A percentile compares a stretch with the other conserved stretches of the same genome.
These are phyloP conservation scores for Mus pahari DNA, from an alignment of 2,113 vertebrate species.

Conservation along the genomic window DNA sequence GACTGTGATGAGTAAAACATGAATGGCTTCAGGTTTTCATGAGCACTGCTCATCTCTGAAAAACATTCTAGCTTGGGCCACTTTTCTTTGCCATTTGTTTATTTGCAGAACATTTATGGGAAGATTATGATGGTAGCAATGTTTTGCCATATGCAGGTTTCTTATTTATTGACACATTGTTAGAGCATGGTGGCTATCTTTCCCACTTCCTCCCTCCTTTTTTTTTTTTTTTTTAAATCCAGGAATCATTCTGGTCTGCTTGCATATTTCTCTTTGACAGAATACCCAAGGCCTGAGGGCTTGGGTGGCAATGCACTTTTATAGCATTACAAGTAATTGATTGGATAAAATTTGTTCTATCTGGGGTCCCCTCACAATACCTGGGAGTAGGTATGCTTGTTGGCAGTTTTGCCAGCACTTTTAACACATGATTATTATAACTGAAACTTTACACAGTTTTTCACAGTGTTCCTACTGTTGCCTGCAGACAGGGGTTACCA, in stretches of 20 bases:
- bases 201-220: neutral
- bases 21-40: neutral
- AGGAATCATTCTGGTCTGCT: neutral
- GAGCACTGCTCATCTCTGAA: neutral
- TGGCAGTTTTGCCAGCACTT: neutral
- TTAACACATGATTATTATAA: neutral
- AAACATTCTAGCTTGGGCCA: neutral
- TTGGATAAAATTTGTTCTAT: neutral
- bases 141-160: neutral
- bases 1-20: neutral
- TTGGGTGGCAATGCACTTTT: conserved; percentile 16
- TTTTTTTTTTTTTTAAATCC: neutral
- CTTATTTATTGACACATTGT: conserved; percentile 39
- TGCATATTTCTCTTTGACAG: conserved; percentile 22
- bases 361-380: neutral
- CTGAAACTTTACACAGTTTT: neutral
- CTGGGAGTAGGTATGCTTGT: neutral
- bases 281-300: neutral
- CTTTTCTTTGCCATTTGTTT: neutral
- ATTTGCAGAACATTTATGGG: neutral
- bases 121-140: neutral
- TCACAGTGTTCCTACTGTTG: neutral
- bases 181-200: neutral
- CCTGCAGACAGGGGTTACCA: neutral
- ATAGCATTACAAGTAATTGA: neutral